Percentiles rank a stretch among this genome's conserved stretches.
These are phyloP conservation scores for Catalaphyllia jardinei DNA, from an alignment of 64 coral and sea anemone genomes.

Conservation along the genomic window DNA sequence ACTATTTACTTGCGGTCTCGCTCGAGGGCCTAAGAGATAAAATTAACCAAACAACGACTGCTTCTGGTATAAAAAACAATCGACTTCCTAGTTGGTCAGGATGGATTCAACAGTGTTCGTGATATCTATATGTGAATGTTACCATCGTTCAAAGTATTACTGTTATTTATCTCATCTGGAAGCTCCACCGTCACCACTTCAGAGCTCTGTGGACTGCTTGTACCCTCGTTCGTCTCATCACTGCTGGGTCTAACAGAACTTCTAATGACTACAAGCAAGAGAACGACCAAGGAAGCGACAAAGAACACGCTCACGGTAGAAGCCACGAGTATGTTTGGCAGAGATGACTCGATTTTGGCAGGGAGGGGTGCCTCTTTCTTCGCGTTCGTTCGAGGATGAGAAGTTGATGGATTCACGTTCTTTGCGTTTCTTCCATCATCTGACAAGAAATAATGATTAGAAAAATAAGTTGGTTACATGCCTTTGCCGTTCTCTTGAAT, in stretches of 20 bases:
- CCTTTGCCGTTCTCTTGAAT: no score
- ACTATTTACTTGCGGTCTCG: no score
- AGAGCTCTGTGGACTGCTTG: neutral
- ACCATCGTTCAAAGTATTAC: no score
- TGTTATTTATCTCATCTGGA: neutral
- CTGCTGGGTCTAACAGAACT: neutral
- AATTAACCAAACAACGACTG: no score
- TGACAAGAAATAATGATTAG: neutral
- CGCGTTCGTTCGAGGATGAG: neutral
- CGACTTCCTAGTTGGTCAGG: no score
- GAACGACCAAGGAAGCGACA: neutral
- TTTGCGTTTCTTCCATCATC: neutral
- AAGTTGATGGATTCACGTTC: neutral
- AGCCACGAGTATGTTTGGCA: conserved; percentile 9
- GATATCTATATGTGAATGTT: no score
- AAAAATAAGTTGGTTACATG: no score
- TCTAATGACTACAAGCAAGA: conserved; percentile 7
- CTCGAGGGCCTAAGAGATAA: no score
- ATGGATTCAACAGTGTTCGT: no score
- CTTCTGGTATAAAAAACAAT: no score
- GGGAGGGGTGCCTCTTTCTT: neutral
- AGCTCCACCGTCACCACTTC: neutral
- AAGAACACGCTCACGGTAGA: neutral
- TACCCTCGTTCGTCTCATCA: neutral
- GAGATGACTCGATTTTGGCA: neutral